A percentile compares a stretch with the other conserved stretches of the same genome.
These are phyloP conservation scores for Colletes gigas DNA, from an alignment of 1,140 invertebrate species.

Conservation along the genomic window DNA sequence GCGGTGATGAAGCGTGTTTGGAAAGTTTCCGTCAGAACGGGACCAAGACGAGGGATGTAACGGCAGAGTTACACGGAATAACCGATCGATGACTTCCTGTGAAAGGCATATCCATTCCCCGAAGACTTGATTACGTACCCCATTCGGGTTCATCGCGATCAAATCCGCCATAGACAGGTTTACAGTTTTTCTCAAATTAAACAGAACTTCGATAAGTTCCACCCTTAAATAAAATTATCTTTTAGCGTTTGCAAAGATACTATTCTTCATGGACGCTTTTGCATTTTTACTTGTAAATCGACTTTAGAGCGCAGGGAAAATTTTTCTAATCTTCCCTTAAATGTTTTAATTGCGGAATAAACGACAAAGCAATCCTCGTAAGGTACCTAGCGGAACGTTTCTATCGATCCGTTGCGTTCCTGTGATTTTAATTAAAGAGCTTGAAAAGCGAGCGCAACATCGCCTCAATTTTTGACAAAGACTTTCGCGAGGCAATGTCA, in stretches of 20 bases:
- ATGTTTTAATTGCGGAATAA: background rate
- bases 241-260: too few species aligned
- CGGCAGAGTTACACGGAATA: slow-evolving; percentile 62
- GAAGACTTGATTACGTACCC: slow-evolving; percentile 43
- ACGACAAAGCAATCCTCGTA: background rate
- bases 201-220: too few species aligned
- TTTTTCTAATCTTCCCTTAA: background rate
- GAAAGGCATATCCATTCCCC: slow-evolving; percentile 26
- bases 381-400: background rate
- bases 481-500: slow-evolving; percentile 31
- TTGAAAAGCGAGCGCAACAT: slow-evolving; percentile 60
- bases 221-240: too few species aligned
- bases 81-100: slow-evolving; percentile 60
- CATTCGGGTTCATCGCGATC: slow-evolving; percentile 30
- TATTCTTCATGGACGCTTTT: too few species aligned
- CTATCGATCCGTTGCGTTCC: slow-evolving; percentile 33
- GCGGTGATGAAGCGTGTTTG: slow-evolving; percentile 71
- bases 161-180: background rate
- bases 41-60: slow-evolving; percentile 50
- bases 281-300: too few species aligned
- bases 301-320: too few species aligned
- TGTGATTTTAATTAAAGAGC: slow-evolving; percentile 69
- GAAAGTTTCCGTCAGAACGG: slow-evolving; percentile 62
- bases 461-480: slow-evolving; percentile 56
- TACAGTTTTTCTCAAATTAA: background rate